These are phyloP conservation scores for Cephus pulcher DNA, from an alignment of 2,888 invertebrate species.

Conservation along the genomic window DNA sequence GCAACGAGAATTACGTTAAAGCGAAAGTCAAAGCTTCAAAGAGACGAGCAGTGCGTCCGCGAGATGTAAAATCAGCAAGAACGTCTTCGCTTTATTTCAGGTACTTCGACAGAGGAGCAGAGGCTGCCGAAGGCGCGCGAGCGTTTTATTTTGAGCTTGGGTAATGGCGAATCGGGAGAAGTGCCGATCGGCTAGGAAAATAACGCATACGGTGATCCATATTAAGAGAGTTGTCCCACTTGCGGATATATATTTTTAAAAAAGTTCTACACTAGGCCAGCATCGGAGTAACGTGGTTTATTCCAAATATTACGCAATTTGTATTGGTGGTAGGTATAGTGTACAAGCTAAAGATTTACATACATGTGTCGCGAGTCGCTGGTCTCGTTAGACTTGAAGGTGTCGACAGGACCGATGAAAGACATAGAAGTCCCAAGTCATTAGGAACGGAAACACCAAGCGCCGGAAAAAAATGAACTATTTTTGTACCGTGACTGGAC, in stretches of 20 bases:
- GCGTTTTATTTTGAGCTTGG: background rate
- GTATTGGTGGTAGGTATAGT: background rate
- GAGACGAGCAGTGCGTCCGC: background rate
- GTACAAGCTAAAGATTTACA: background rate
- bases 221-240: background rate
- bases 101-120: background rate
- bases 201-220: background rate
- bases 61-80: background rate
- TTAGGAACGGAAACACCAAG: constrained; percentile 14
- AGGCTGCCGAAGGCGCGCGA: background rate
- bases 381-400: constrained; percentile 8
- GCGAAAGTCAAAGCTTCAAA: background rate
- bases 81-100: background rate
- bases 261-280: background rate
- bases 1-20: background rate
- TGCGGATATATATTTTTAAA: background rate
- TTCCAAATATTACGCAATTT: constrained; percentile 4
- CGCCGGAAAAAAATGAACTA: constrained; percentile 12
- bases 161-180: background rate
- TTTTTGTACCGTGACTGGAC: constrained; percentile 5
- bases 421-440: constrained; percentile 17
- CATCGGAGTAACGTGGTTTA: background rate
- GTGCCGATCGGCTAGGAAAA: background rate
- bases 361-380: background rate
- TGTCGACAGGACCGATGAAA: constrained; percentile 22